Evolutionary conservation across 2,888 invertebrate species (phyloP).

Genomic region (Mythimna loreyi): DNA sequence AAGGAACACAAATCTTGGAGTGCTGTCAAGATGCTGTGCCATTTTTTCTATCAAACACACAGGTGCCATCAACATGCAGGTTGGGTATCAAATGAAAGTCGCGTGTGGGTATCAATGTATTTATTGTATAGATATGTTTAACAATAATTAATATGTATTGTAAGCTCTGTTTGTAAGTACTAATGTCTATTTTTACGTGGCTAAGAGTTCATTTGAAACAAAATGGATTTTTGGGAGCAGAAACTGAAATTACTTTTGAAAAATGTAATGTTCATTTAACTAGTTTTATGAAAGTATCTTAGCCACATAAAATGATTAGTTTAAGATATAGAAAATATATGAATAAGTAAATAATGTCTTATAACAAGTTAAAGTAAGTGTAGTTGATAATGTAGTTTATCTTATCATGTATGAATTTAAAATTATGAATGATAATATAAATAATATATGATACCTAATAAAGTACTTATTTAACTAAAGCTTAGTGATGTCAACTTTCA

Average conservation of each 20-base stretch:
- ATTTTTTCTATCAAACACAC: constrained; percentile 44
- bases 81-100: constrained; percentile 63
- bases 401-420: constrained; percentile 15
- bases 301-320: constrained; percentile 15
- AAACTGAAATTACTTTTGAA: background rate
- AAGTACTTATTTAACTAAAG: background rate
- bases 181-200: constrained; percentile 26
- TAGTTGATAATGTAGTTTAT: constrained; percentile 2
- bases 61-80: constrained; percentile 50
- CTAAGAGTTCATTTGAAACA: constrained; percentile 7
- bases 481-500: constrained; percentile 1
- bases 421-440: constrained; percentile 2
- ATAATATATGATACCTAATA: background rate
- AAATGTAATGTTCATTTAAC: too few relatives aligned
- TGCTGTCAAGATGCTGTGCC: constrained; percentile 52
- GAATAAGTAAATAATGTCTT: constrained; percentile 13
- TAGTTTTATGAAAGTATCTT: constrained; percentile 15
- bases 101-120: constrained; percentile 56
- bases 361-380: constrained; percentile 6
- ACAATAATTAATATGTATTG: constrained; percentile 45
- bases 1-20: constrained; percentile 37
- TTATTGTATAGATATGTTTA: constrained; percentile 59
- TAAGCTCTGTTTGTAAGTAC: constrained; percentile 26
- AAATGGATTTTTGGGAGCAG: background rate
- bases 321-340: constrained; percentile 4